Evolutionary conservation across 2,888 invertebrate species (phyloP).

Genomic region (Dendrolimus houi): DNA sequence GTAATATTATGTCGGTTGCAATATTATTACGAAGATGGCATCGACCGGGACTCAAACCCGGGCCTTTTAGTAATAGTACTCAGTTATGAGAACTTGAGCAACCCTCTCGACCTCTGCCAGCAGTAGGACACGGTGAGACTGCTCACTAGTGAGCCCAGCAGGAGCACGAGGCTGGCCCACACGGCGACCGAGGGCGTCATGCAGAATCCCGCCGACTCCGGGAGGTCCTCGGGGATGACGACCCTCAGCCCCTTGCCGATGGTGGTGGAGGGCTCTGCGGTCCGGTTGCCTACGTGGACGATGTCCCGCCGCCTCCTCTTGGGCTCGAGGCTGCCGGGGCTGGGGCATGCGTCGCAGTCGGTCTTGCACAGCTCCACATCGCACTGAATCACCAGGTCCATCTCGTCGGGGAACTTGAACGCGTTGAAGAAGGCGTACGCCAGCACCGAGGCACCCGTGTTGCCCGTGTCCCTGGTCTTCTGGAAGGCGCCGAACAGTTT

Average conservation of each 20-base stretch:
- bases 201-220: constrained; percentile 70
- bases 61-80: too few relatives aligned
- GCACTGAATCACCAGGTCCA: constrained; percentile 88
- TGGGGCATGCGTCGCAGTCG: constrained; percentile 84
- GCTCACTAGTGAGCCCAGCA: constrained; percentile 77
- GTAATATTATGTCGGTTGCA: too few relatives aligned
- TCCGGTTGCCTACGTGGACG: constrained; percentile 62
- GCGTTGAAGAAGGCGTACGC: constrained; percentile 88
- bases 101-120: constrained; percentile 55
- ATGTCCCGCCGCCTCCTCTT: constrained; percentile 59
- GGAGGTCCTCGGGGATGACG: constrained; percentile 81
- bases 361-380: constrained; percentile 89
- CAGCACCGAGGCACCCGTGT: constrained; percentile 83
- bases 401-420: constrained; percentile 90
- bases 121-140: constrained; percentile 55
- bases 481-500: constrained; percentile 90
- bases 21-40: background rate
- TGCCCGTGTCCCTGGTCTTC: constrained; percentile 84
- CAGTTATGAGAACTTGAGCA: constrained; percentile 43
- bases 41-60: background rate
- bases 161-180: constrained; percentile 75
- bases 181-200: constrained; percentile 80
- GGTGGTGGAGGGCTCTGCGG: constrained; percentile 75
- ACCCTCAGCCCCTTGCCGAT: constrained; percentile 81
- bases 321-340: constrained; percentile 77